phyloP scores from a whole-genome alignment of 2,797 vertebrate genomes.

The Toxotes lorentzi region DNA sequence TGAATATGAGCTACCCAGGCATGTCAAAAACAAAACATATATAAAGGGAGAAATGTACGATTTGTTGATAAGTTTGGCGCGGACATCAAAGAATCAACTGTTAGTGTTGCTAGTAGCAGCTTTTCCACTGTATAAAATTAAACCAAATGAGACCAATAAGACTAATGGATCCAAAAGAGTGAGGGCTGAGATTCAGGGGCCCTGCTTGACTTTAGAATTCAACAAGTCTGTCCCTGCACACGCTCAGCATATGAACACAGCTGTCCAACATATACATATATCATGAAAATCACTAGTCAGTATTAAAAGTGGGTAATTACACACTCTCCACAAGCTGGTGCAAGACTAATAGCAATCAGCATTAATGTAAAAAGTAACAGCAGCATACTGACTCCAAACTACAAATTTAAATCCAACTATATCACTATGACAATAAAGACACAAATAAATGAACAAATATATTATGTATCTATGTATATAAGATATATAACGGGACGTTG shows the following conservation, averaged over 20 bases:
- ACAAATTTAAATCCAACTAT: neutral
- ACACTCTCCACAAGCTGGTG: neutral
- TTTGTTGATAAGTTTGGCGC: neutral
- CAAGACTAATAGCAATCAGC: neutral
- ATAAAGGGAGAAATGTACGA: neutral
- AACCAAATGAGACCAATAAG: neutral
- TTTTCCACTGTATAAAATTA: neutral
- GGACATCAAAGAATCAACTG: neutral
- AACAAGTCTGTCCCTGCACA: neutral
- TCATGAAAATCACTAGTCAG: neutral
- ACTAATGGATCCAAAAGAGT: neutral
- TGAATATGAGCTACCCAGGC: no score
- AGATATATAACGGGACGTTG: neutral
- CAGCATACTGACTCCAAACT: neutral
- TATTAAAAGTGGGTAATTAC: neutral
- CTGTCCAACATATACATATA: conserved; percentile 1
- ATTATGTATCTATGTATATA: neutral
- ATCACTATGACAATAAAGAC: neutral
- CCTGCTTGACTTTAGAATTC: neutral
- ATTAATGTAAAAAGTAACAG: neutral
- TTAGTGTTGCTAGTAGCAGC: neutral
- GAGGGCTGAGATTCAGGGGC: neutral
- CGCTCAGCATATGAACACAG: neutral
- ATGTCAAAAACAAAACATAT: neutral
- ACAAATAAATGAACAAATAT: neutral